Conservation (phyloP, 2,113 vertebrate genomes). For the Rhea pennata region DNA sequence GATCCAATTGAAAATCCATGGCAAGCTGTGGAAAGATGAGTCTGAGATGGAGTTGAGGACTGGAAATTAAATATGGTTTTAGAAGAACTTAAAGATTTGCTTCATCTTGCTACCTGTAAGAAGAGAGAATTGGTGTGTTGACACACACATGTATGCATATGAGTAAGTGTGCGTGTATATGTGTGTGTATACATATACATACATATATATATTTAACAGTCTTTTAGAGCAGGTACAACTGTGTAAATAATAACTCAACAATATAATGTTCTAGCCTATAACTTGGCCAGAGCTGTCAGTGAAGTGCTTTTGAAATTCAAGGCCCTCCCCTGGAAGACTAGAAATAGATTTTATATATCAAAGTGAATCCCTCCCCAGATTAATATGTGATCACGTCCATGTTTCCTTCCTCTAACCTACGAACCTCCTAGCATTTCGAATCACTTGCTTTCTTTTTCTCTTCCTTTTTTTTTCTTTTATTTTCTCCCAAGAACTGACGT, state of each 20-base stretch:
- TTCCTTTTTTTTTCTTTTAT: neutral
- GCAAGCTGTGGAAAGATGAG: neutral
- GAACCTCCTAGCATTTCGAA: neutral
- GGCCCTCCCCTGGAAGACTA: neutral
- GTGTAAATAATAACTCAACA: neutral
- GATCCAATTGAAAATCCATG: neutral
- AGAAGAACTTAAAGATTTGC: neutral
- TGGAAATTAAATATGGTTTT: neutral
- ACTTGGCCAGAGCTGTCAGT: neutral
- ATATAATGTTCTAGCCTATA: neutral
- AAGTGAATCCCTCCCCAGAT: conserved; percentile 2
- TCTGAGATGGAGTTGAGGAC: rapidly evolving
- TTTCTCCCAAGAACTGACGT: neutral
- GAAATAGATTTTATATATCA: conserved; percentile 10
- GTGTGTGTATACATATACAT: too few relatives aligned
- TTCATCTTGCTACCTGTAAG: neutral
- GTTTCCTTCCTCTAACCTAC: neutral
- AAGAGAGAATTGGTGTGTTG: neutral
- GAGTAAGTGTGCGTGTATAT: too few relatives aligned
- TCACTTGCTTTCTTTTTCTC: neutral
- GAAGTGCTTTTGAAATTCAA: conserved; percentile 27
- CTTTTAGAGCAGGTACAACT: neutral
- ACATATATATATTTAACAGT: neutral
- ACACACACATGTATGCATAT: neutral
- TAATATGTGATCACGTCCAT: neutral